Evolutionary conservation across 2,797 vertebrate species (phyloP), one percentile per base, ranked within the genome.

Genomic region (Capromys pilorides): DNA sequence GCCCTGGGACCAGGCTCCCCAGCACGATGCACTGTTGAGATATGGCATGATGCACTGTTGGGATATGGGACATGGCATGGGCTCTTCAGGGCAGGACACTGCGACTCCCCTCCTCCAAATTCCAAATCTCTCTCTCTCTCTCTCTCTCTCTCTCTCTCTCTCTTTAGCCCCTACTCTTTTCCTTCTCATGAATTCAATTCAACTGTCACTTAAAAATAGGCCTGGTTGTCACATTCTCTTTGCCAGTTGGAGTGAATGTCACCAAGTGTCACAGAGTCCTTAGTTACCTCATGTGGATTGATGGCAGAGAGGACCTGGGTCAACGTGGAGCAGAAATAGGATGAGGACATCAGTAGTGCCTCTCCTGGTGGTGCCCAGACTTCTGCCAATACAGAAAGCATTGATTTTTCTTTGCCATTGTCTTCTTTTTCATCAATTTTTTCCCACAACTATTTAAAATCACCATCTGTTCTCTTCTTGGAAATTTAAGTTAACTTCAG

Each of bases 361-460:
- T 96, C 94, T n/a, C 64, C 6, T 5, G 87, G 1, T 3, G 9
- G 19, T 9, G 7, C 79, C 79, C 79, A 62, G 5, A 54, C 12
- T 79, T 61, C 51, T 54, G 67, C 2, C 0, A 21, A 12, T 24
- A 92, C 95, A 93, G 73, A 66, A 78, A n/a, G 84, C 0, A 39
- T 75, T 90, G 91, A 13, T 5, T 77, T 96, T 88, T 77, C 21
- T 64, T n/a, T 2, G 4, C n/a, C 90, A 57, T 84, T 97, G 95
- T 80, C 90, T 78, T 77, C 95, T 92, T 87, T 75, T 86, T 83
- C 0, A 90, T 91, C 86, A 81, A 31, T 90, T 93, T 86, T 82
- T 92, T 28, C 12, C 96, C 86, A 49, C 78, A 81, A 85, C 84
- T 94, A 87, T 94, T 96, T 96, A 89, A 75, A 96, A 86, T 86